Conservation (phyloP, 2,888 invertebrate genomes). For the Nezara viridula region DNA sequence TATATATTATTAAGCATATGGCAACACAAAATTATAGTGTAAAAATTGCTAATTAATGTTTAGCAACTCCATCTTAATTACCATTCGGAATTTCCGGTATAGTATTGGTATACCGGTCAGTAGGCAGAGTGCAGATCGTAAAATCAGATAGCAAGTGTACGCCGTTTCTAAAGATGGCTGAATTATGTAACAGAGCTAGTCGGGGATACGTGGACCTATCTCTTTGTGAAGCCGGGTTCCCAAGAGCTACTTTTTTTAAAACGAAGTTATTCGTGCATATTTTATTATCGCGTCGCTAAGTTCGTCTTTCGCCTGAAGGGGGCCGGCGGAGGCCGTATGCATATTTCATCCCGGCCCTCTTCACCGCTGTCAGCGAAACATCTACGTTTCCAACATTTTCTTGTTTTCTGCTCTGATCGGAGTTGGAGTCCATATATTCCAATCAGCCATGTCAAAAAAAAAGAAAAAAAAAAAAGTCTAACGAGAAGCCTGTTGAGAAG, state of each 20-base stretch:
- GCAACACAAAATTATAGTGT: too few relatives aligned
- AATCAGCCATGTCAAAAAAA: not conserved
- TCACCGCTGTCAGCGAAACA: not conserved
- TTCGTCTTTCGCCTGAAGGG: not conserved
- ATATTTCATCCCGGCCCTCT: not conserved
- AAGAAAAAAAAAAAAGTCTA: not conserved
- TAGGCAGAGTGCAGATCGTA: not conserved
- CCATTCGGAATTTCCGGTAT: too few relatives aligned
- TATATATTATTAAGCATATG: too few relatives aligned
- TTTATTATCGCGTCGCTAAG: not conserved
- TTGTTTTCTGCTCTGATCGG: not conserved
- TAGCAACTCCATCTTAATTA: too few relatives aligned
- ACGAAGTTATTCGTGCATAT: not conserved
- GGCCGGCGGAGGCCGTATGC: not conserved
- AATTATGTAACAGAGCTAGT: not conserved
- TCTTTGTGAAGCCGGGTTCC: not conserved
- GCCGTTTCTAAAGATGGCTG: not conserved
- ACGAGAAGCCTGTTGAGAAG: too few relatives aligned
- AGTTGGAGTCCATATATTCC: not conserved
- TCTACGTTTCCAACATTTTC: not conserved
- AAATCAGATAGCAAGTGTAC: not conserved
- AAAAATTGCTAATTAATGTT: too few relatives aligned
- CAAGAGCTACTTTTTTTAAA: not conserved
- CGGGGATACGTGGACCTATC: not conserved
- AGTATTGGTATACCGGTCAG: not conserved